Base-by-base conservation (phyloP, 2,888 invertebrate species). In the Caradrina kadenii region DNA sequence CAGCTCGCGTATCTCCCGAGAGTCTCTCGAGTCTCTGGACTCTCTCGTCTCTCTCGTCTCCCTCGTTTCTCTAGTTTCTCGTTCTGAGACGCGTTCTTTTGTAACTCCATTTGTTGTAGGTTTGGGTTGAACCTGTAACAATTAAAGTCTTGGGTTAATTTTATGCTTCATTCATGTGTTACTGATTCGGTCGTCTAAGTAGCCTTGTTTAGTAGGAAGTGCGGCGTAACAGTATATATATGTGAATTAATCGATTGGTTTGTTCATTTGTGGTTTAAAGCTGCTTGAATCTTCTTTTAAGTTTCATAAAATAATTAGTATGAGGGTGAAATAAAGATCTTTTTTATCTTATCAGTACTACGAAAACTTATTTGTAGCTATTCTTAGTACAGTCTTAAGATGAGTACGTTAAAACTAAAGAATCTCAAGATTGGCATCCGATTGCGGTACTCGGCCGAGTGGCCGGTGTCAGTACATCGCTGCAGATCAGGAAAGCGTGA, bases 61-160 rank as follows among this genome's bases (percentile, higher is more conserved):
- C 49, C 68, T 67, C 8, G 84, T 83, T 66, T 92, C 91, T 67
- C 91, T 84, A 45, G 72, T 90, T 55, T 93, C 94, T 52, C 93
- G 89, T 79, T 94, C 93, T 13, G 91, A 71, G 65, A 89, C 81
- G 54, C 94, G 90, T 74, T 96, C 96, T 79, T 95, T 95, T 85
- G 94, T 63, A 87, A 96, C 81, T 88, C 96, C 93, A 93, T 96
- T 95, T 83, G 94, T 94, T 49, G 92, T 93, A 70, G 95, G 92
- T 87, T 95, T 95, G 76, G 92, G 95, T 93, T 94, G 96, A 87
- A 95, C 93, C 95, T 95, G 93, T 54, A 92, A 96, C 95, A 89
- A 93, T 52, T 55, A 52, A 76, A 22, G 88, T 67, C 64, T 91
- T 91, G 4, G 26, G 54, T 63, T 76, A 62, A 13, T 58, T 49